Evolutionary conservation across 2,113 vertebrate genomes (phyloP).

Genomic region (Setophaga kirtlandii): DNA sequence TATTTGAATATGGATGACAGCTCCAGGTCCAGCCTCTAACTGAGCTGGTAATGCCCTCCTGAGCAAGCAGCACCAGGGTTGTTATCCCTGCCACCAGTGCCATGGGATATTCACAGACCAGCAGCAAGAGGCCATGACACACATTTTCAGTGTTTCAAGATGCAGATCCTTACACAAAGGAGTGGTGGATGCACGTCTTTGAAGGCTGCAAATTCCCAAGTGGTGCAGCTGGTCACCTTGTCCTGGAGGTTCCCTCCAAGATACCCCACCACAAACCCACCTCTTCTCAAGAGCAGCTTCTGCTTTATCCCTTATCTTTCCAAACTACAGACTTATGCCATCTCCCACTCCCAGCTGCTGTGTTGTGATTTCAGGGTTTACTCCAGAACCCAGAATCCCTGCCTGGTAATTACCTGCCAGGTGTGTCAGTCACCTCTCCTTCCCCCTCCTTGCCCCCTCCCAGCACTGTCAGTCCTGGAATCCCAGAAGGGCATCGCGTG

Average conservation of each 20-base stretch:
- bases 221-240: not conserved
- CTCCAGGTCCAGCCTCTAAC: not conserved
- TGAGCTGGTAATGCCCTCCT: not conserved
- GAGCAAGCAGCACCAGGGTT: not conserved
- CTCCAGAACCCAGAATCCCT: no score
- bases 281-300: not conserved
- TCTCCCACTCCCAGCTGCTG: not conserved
- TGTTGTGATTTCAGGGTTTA: no score
- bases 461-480: no score
- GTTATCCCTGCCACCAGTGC: not conserved
- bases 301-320: rapidly evolving
- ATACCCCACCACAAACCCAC: not conserved
- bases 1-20: not conserved
- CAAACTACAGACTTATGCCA: rapidly evolving
- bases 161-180: not conserved
- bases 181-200: not conserved
- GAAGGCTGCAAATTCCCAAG: not conserved
- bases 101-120: not conserved
- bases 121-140: not conserved
- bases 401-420: no score
- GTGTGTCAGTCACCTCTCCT: no score
- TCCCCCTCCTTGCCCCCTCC: no score
- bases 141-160: rapidly evolving
- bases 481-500: no score
- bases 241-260: rapidly evolving